Evolutionary conservation across 2,888 invertebrate genomes (phyloP).

Genomic region (Ophioninae sp.): DNA sequence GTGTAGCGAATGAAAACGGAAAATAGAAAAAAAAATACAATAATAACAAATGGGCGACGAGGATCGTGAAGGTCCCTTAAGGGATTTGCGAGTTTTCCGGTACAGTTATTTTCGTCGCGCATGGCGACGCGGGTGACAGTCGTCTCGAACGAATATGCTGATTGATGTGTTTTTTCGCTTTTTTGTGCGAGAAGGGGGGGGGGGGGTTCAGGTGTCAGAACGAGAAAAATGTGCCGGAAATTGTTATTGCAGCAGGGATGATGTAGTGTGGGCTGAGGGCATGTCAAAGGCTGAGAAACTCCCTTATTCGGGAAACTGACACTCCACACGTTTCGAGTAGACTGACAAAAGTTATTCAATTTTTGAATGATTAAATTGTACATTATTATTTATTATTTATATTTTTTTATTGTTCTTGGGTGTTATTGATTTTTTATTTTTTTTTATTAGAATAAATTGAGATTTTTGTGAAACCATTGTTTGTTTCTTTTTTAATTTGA

Average conservation of each 20-base stretch:
- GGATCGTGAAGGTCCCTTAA: slow-evolving; percentile 2
- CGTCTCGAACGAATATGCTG: slow-evolving; percentile 58
- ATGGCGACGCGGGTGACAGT: neutral
- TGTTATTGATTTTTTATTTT: too few species aligned
- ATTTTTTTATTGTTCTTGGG: neutral
- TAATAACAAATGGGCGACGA: neutral
- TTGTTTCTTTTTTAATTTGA: neutral
- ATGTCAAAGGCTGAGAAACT: slow-evolving; percentile 46
- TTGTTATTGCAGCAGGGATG: neutral
- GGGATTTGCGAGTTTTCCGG: slow-evolving; percentile 8
- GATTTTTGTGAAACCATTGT: neutral
- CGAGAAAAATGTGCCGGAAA: slow-evolving; percentile 9
- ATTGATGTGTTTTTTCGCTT: slow-evolving; percentile 56
- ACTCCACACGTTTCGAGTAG: slow-evolving; percentile 21
- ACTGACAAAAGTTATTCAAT: neutral
- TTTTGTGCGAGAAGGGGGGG: too few species aligned
- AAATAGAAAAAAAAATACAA: neutral
- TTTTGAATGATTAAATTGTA: neutral
- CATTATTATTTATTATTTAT: too few species aligned
- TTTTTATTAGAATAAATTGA: too few species aligned
- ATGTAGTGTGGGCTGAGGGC: slow-evolving; percentile 4
- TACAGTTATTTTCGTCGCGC: slow-evolving; percentile 12
- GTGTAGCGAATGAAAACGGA: neutral
- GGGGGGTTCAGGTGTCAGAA: slow-evolving; percentile 1
- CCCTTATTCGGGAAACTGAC: slow-evolving; percentile 48